These are phyloP conservation scores for Sphaeramia orbicularis DNA, from an alignment of 2,797 vertebrate species.

Conservation along the genomic window DNA sequence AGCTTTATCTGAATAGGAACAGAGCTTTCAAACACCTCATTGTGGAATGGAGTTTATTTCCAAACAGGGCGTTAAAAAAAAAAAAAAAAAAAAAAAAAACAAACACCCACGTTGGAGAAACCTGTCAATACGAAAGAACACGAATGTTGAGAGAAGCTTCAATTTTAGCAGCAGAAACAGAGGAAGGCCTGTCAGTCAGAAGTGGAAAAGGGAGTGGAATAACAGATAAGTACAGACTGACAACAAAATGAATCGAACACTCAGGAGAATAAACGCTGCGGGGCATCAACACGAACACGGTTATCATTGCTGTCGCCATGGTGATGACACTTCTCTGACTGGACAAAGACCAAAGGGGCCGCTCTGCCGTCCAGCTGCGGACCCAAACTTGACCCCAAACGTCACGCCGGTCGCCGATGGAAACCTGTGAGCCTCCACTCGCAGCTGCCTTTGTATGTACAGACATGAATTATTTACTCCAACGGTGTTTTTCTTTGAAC, in stretches of 20 bases:
- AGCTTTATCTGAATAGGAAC: slow-evolving; percentile 10
- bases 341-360: neutral
- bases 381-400: neutral
- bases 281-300: neutral
- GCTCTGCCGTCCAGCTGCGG: neutral
- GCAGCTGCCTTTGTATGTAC: slow-evolving; percentile 1
- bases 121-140: neutral
- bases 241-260: slow-evolving; percentile 9
- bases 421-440: neutral
- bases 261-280: slow-evolving; percentile 12
- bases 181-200: neutral
- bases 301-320: neutral
- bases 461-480: slow-evolving; percentile 37
- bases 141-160: neutral
- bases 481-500: slow-evolving; percentile 17
- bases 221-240: neutral
- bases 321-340: neutral
- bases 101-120: neutral
- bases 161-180: neutral
- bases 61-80: neutral
- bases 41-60: neutral
- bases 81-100: too few species aligned
- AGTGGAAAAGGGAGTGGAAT: neutral
- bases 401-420: neutral
- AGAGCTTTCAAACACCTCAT: neutral